Base-by-base conservation (phyloP, 2,113 vertebrate genomes). In the Australoheros scitulus region DNA sequence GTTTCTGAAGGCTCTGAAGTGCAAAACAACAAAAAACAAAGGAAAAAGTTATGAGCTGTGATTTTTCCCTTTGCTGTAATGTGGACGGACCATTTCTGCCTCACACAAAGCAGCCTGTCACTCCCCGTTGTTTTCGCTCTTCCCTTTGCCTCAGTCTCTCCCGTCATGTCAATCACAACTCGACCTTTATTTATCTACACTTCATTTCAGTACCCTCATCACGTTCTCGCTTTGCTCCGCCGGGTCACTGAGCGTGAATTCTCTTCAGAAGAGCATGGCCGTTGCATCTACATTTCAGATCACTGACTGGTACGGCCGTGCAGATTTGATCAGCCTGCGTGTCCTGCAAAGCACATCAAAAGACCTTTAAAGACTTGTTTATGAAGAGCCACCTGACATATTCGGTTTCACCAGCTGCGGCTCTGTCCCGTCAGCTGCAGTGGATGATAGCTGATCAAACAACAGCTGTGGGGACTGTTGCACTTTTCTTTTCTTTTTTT, bases 171-270 rank as follows among this genome's bases (percentile, higher is more conserved):
- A 89, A 82, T 91, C 90, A 88, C 61, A 82, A 72, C 83, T 86
- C 11, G 32, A 88, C 89, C 87, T 90, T 91, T 89, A 76, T 86
- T 81, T 91, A 91, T 90, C 81, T 88, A 83, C 58, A 77, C 80
- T 52, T 83, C 55, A 59, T 84, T 83, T 87, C 29, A 59, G 24
- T 7, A 87, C 58, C 80, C 20, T 64, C 8, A 5, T 85, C 89
- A 91, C 86, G 87, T 84, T 38, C 59, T 56, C 5, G 17, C 86
- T 14, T 3, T 6, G 18, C 50, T 82, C 32, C 38, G 34, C 11
- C 18, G n/a, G 55, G 87, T 80, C 83, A 78, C 83, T 70, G 22
- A 89, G 90, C 76, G 79, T 36, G 84, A 81, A 18, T 18, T 80
- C 77, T 61, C n/a, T 87, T 87, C 57, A 86, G 84, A 88, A 55